Conservation (phyloP, 2,888 invertebrate genomes). For the Acleris holmiana region DNA sequence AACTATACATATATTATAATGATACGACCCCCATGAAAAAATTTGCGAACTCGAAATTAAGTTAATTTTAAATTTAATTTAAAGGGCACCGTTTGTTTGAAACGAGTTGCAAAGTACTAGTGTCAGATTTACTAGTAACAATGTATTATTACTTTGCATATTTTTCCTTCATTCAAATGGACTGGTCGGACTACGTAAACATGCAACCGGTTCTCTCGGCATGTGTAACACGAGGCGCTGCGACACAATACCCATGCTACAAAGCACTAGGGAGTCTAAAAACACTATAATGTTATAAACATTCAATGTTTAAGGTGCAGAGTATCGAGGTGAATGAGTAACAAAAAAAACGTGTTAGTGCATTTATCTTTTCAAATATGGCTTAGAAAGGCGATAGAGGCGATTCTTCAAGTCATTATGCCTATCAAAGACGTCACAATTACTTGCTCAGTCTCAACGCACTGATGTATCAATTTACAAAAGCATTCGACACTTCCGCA, state of each 20-base stretch:
- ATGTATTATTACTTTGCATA: too few relatives aligned
- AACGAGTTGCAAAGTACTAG: too few relatives aligned
- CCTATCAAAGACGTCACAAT: constrained; percentile 5
- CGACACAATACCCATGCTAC: not conserved
- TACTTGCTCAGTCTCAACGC: constrained; percentile 17
- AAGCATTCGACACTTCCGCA: constrained; percentile 31
- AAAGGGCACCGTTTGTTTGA: too few relatives aligned
- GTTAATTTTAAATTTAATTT: too few relatives aligned
- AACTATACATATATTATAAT: too few relatives aligned
- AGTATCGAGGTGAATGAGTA: too few relatives aligned
- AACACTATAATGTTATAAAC: not conserved
- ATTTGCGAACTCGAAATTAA: too few relatives aligned
- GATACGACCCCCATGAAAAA: too few relatives aligned
- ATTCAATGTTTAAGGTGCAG: not conserved
- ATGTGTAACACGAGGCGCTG: not conserved
- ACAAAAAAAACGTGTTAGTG: too few relatives aligned
- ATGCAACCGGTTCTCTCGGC: constrained; percentile 2
- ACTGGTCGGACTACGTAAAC: constrained; percentile 1
- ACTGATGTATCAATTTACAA: constrained; percentile 21
- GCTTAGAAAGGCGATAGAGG: too few relatives aligned
- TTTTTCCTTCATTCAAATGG: not conserved
- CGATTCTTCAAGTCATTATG: not conserved
- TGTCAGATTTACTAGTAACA: too few relatives aligned
- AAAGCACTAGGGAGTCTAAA: not conserved
- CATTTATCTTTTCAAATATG: too few relatives aligned